Conservation (phyloP, 2,113 vertebrate genomes). For the Hippopotamus amphibius region DNA sequence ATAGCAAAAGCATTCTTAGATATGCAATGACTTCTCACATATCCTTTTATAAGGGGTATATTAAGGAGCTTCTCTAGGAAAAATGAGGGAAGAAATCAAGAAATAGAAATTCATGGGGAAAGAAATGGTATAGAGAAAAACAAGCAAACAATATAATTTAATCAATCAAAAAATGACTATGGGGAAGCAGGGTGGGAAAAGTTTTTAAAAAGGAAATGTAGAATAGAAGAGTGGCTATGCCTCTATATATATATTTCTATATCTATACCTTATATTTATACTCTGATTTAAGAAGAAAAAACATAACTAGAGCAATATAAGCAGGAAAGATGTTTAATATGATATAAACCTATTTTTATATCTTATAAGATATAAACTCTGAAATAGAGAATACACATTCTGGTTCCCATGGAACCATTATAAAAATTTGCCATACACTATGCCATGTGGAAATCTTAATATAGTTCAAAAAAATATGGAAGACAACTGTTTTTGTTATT, state of each 20-base stretch:
- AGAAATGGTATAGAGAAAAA: neutral
- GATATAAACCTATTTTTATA: neutral
- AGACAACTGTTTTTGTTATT: neutral
- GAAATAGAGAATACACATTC: neutral
- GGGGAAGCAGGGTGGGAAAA: neutral
- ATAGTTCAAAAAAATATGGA: neutral
- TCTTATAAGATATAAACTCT: neutral
- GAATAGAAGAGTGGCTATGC: neutral
- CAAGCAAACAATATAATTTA: neutral
- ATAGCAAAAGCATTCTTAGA: neutral
- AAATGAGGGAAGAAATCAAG: neutral
- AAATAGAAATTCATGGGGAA: neutral
- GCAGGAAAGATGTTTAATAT: neutral
- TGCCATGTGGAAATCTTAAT: neutral
- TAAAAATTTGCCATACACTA: neutral
- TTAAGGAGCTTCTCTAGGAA: conserved; percentile 2
- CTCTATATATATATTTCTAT: neutral
- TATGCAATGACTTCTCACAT: neutral
- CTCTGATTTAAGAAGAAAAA: neutral
- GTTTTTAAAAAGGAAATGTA: neutral
- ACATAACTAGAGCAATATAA: neutral
- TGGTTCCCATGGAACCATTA: neutral
- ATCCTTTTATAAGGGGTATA: neutral
- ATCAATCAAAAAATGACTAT: neutral
- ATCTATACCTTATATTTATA: neutral